Conservation (phyloP, 2,113 vertebrate genomes). For the Scalopus aquaticus region DNA sequence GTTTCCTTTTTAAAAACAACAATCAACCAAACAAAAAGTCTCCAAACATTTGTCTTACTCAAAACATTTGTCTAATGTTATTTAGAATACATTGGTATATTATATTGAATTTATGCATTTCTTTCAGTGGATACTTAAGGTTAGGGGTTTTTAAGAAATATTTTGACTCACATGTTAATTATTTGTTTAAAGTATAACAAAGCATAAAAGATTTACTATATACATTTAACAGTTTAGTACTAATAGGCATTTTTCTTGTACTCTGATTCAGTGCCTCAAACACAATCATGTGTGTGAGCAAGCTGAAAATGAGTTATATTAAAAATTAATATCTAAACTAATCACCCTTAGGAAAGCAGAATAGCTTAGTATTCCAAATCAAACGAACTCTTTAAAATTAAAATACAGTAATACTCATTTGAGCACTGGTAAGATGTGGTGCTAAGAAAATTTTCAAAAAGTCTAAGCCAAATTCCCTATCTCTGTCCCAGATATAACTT, state of each 20-base stretch:
- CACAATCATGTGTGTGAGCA: constrained; percentile 31
- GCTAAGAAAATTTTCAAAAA: neutral
- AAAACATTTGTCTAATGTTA: neutral
- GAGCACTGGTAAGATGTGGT: neutral
- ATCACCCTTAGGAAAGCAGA: neutral
- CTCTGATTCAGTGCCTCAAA: constrained; percentile 10
- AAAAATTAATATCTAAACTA: constrained; percentile 64
- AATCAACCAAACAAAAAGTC: neutral
- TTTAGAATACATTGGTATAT: neutral
- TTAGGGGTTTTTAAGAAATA: neutral
- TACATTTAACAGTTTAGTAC: neutral
- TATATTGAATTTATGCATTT: neutral
- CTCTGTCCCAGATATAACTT: neutral
- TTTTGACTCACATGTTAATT: neutral
- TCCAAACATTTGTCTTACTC: neutral
- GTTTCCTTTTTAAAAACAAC: neutral
- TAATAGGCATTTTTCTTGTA: neutral
- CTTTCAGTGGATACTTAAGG: neutral
- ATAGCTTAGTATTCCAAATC: neutral
- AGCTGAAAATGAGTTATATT: neutral
- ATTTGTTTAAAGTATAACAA: neutral
- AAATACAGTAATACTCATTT: neutral
- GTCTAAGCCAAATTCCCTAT: neutral
- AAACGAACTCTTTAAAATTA: neutral
- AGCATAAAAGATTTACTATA: neutral